These are phyloP conservation scores for Pteronura brasiliensis DNA, from an alignment of 2,113 vertebrate genomes.

Conservation along the genomic window DNA sequence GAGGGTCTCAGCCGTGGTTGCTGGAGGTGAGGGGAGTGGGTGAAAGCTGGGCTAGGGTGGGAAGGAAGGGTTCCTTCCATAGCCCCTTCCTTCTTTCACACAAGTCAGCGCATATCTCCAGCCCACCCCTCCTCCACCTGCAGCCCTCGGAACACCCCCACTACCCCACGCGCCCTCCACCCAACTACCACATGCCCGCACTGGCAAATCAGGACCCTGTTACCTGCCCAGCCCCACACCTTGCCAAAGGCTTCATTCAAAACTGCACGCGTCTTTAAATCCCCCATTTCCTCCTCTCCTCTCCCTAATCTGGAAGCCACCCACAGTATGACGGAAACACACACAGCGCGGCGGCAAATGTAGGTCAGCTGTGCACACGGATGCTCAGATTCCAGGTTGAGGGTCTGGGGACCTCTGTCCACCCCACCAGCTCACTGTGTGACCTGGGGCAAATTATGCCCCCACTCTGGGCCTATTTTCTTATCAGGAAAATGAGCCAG, in stretches of 20 bases:
- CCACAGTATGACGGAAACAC: neutral
- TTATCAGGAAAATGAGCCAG: neutral
- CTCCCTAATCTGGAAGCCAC: neutral
- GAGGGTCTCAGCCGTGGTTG: neutral
- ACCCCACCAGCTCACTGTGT: neutral
- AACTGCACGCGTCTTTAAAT: neutral
- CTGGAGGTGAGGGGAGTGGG: neutral
- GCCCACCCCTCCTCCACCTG: neutral
- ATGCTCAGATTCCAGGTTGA: neutral
- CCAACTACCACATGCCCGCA: neutral
- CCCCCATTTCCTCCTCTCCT: neutral
- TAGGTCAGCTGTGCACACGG: neutral
- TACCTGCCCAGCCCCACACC: neutral
- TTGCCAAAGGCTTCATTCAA: neutral
- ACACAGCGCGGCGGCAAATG: neutral
- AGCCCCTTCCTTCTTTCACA: neutral
- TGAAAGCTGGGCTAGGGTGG: neutral
- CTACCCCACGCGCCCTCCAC: no score
- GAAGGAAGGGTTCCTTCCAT: neutral
- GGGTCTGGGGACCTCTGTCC: neutral
- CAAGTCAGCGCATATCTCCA: neutral
- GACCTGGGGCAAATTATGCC: neutral
- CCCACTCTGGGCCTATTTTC: slow-evolving; percentile 28
- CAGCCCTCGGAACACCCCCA: neutral
- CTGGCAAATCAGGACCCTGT: neutral